Evolutionary conservation across 2,113 vertebrate genomes (phyloP).

Genomic region (Formicarius rufipectus): DNA sequence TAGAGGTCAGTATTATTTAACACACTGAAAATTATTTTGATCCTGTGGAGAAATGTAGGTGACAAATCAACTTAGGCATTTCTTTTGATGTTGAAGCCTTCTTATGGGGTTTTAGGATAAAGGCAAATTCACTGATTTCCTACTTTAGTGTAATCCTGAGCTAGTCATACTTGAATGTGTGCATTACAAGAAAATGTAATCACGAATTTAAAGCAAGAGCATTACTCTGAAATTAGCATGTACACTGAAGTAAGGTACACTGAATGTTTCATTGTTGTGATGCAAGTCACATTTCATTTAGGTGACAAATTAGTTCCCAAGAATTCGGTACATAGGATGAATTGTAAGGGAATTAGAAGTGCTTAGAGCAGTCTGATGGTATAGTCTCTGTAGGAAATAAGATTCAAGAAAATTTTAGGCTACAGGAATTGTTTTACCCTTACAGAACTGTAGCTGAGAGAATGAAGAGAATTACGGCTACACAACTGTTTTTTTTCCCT

Average conservation of each 20-base stretch:
- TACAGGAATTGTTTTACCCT: not conserved
- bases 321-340: not conserved
- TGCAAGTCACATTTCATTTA: not conserved
- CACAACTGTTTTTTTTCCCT: accelerated
- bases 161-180: constrained; percentile 32
- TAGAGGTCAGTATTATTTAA: constrained; percentile 70
- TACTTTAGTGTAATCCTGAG: constrained; percentile 53
- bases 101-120: constrained; percentile 67
- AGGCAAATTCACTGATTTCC: constrained; percentile 47
- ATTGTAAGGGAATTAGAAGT: not conserved
- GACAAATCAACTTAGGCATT: constrained; percentile 65
- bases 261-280: not conserved
- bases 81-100: constrained; percentile 68
- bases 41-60: constrained; percentile 53
- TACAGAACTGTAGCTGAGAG: not conserved
- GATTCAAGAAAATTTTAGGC: not conserved
- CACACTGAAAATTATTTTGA: constrained; percentile 56
- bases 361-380: not conserved
- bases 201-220: constrained; percentile 15
- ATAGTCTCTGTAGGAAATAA: not conserved
- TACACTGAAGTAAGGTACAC: not conserved
- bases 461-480: not conserved
- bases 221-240: not conserved
- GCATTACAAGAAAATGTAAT: constrained; percentile 45
- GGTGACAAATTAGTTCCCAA: not conserved